Conservation (phyloP, 2,888 invertebrate genomes). For the Alcis repandata region DNA sequence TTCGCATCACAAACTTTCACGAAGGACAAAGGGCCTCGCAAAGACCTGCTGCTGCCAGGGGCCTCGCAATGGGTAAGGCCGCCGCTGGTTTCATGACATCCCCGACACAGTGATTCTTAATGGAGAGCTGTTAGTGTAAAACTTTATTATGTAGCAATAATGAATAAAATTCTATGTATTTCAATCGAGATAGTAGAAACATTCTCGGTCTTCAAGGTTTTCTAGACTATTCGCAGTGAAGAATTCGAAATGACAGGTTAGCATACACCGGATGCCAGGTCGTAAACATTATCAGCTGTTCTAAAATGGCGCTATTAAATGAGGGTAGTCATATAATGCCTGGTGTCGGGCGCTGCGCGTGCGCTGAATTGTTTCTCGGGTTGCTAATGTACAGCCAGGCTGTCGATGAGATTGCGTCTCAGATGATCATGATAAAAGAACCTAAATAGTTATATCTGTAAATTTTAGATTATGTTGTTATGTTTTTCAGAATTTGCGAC, state of each 20-base stretch:
- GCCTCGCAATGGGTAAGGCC: too few relatives aligned
- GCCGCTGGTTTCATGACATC: too few relatives aligned
- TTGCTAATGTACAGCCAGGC: slow-evolving; percentile 36
- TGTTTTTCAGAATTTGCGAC: neutral
- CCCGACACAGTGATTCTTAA: too few relatives aligned
- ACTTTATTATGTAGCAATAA: too few relatives aligned
- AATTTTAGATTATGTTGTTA: neutral
- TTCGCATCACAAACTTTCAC: too few relatives aligned
- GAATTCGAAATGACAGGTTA: slow-evolving; percentile 52
- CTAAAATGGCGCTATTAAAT: slow-evolving; percentile 60
- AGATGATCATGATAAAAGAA: slow-evolving; percentile 21
- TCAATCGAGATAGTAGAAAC: slow-evolving; percentile 41
- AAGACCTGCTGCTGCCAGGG: too few relatives aligned
- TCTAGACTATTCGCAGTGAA: slow-evolving; percentile 53
- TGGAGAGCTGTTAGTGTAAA: too few relatives aligned
- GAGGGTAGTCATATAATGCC: slow-evolving; percentile 65
- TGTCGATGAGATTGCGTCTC: slow-evolving; percentile 16
- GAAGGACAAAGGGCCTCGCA: too few relatives aligned
- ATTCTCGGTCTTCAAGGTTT: slow-evolving; percentile 45
- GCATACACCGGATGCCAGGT: slow-evolving; percentile 62
- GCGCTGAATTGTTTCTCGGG: slow-evolving; percentile 53
- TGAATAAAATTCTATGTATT: slow-evolving; percentile 18
- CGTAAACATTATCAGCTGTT: slow-evolving; percentile 66
- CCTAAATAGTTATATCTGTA: neutral
- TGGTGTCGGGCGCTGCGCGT: slow-evolving; percentile 70